Evolutionary conservation across 2,113 vertebrate species (phyloP).

Genomic region (Chascanopsetta lugubris): DNA sequence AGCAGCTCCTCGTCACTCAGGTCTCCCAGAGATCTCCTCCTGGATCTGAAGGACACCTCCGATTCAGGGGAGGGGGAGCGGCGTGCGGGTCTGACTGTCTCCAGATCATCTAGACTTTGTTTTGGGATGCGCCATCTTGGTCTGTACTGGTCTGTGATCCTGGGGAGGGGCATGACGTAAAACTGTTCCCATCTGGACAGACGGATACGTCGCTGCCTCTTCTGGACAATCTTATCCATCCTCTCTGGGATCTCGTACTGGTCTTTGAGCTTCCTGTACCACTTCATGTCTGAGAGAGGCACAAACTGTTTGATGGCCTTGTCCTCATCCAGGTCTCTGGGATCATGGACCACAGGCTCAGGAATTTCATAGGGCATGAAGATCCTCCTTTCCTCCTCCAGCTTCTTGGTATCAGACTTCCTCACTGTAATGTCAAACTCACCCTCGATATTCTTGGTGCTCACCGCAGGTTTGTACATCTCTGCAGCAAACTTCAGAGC

Average conservation of each 20-base stretch:
- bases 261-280: conserved; percentile 94
- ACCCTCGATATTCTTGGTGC: conserved; percentile 93
- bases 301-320: conserved; percentile 92
- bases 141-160: conserved; percentile 95
- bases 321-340: conserved; percentile 86
- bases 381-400: conserved; percentile 86
- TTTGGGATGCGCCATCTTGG: conserved; percentile 97
- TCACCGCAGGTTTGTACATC: conserved; percentile 95
- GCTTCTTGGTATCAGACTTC: conserved; percentile 84
- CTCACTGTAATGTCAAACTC: conserved; percentile 90
- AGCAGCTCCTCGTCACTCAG: conserved; percentile 93
- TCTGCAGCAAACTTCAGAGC: conserved; percentile 94
- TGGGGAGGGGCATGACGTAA: conserved; percentile 96
- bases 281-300: conserved; percentile 98
- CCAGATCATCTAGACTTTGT: conserved; percentile 92
- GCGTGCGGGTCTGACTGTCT: conserved; percentile 93
- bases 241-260: conserved; percentile 92
- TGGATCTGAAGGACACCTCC: conserved; percentile 86
- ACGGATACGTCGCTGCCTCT: conserved; percentile 94
- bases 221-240: conserved; percentile 90
- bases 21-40: conserved; percentile 93
- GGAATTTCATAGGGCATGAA: conserved; percentile 97
- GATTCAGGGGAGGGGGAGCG: conserved; percentile 89
- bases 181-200: conserved; percentile 99
- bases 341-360: conserved; percentile 85